Percentiles rank a stretch among this genome's conserved stretches.
phyloP scores from a whole-genome alignment of 2,888 invertebrate species.

The Congeria kusceri region DNA sequence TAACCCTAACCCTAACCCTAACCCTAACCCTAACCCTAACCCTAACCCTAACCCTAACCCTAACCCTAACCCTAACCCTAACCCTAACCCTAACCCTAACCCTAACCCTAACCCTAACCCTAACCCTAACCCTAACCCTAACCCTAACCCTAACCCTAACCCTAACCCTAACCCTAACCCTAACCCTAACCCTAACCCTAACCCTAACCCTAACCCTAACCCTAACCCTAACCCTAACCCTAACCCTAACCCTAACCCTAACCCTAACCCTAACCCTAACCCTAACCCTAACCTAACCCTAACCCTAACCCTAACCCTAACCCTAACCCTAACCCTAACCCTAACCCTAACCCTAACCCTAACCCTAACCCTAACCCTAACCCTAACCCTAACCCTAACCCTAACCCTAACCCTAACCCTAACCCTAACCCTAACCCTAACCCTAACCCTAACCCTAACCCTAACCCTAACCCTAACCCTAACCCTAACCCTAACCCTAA shows the following conservation, averaged over 20 bases:
- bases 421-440: slow-evolving; percentile 52
- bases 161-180: slow-evolving; percentile 68
- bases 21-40: slow-evolving; percentile 66
- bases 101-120: slow-evolving; percentile 71
- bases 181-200: slow-evolving; percentile 63
- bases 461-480: slow-evolving; percentile 65
- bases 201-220: slow-evolving; percentile 57
- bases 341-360: slow-evolving; percentile 71
- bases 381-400: slow-evolving; percentile 45
- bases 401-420: slow-evolving; percentile 55
- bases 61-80: slow-evolving; percentile 49
- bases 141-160: slow-evolving; percentile 61
- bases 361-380: slow-evolving; percentile 60
- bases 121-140: slow-evolving; percentile 64
- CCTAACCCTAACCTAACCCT: too few species aligned
- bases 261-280: slow-evolving; percentile 51
- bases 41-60: slow-evolving; percentile 61
- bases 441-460: slow-evolving; percentile 57
- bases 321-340: slow-evolving; percentile 61
- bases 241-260: slow-evolving; percentile 51
- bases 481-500: slow-evolving; percentile 65
- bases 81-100: slow-evolving; percentile 57
- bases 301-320: slow-evolving; percentile 58
- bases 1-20: slow-evolving; percentile 61
- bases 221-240: slow-evolving; percentile 53